A percentile compares a stretch with the other conserved stretches of the same genome.
phyloP scores from a whole-genome alignment of 2,888 invertebrate species.

The Patella depressa region DNA sequence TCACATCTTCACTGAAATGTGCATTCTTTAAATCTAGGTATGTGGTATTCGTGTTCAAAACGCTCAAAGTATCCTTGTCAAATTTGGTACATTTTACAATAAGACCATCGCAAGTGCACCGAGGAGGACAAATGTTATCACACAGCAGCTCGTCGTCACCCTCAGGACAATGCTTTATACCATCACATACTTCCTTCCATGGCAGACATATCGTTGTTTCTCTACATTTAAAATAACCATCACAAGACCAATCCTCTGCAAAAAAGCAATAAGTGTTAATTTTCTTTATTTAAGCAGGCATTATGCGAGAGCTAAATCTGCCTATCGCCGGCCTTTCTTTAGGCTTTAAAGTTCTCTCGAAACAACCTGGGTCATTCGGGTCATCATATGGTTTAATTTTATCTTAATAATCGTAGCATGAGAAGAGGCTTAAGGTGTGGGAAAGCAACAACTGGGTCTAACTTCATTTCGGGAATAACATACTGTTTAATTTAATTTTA shows the following conservation, averaged over 20 bases:
- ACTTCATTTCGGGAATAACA: no score
- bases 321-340: no score
- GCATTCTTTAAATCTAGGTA: conserved; percentile 4
- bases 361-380: no score
- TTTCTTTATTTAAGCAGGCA: no score
- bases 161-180: conserved; percentile 14
- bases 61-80: background rate
- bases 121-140: background rate
- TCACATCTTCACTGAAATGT: background rate
- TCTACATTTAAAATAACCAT: conserved; percentile 8
- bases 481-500: no score
- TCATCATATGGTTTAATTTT: no score
- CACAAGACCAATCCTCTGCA: background rate
- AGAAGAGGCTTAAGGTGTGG: no score
- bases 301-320: no score
- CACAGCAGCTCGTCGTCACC: conserved; percentile 23
- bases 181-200: conserved; percentile 21
- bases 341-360: no score
- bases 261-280: no score
- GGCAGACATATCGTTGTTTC: conserved; percentile 14
- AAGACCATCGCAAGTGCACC: conserved; percentile 4
- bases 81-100: background rate
- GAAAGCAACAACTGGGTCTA: no score
- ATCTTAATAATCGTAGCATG: no score
- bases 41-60: conserved; percentile 7